Evolutionary conservation across 1,140 invertebrate species (phyloP).

Genomic region (Coelopa frigida): DNA sequence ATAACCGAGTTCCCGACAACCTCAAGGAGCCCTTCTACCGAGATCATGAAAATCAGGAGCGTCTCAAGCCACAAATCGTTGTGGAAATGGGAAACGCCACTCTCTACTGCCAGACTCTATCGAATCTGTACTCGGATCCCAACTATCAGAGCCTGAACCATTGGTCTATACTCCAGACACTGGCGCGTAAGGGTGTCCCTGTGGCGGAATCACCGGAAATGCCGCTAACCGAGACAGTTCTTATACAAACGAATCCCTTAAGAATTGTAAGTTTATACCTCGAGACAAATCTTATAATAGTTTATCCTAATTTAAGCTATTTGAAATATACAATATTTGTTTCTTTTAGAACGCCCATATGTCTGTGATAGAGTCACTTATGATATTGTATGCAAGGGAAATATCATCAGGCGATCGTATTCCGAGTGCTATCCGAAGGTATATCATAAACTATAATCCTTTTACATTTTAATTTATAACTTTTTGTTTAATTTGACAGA

Average conservation of each 20-base stretch:
- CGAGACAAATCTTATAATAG: neutral
- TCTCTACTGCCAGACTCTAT: conserved; percentile 89
- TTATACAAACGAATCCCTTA: conserved; percentile 92
- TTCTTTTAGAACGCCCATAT: conserved; percentile 79
- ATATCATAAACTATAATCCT: conserved; percentile 31
- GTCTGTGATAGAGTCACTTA: conserved; percentile 93
- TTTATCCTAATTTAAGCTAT: conserved; percentile 4
- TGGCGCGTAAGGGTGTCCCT: conserved; percentile 85
- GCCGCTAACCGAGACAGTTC: conserved; percentile 88
- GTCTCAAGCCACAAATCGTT: conserved; percentile 87
- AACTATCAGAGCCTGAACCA: conserved; percentile 93
- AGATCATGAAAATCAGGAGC: conserved; percentile 90
- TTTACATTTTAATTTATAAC: conserved; percentile 17
- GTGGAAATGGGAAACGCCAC: conserved; percentile 90
- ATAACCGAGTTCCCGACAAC: conserved; percentile 90
- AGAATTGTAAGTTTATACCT: conserved; percentile 68
- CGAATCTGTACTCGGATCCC: conserved; percentile 94
- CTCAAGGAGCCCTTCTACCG: conserved; percentile 89
- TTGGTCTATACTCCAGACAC: conserved; percentile 85
- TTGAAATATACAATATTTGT: conserved; percentile 6
- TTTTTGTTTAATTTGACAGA: conserved; percentile 17
- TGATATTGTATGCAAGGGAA: conserved; percentile 90
- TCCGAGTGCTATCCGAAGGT: conserved; percentile 73
- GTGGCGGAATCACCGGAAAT: conserved; percentile 76
- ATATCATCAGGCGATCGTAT: conserved; percentile 85